These are phyloP conservation scores for Pyralis farinalis DNA, from an alignment of 2,888 invertebrate species.

Conservation along the genomic window DNA sequence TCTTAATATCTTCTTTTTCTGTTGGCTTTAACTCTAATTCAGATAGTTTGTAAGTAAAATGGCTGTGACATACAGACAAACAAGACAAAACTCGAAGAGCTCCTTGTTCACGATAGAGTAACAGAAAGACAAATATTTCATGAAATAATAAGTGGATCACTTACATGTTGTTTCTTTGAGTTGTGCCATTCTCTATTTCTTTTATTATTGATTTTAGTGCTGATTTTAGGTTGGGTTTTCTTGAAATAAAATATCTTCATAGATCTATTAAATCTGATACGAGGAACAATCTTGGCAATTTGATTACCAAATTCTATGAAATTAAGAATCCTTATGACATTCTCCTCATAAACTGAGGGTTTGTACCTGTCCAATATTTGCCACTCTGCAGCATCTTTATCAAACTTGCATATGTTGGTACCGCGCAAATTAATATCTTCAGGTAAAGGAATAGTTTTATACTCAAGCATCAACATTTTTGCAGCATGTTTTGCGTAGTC, in stretches of 20 bases:
- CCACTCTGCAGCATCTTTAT: conserved; percentile 88
- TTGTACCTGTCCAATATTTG: conserved; percentile 76
- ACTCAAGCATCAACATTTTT: conserved; percentile 80
- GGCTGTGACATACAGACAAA: no score
- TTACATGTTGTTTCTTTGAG: conserved; percentile 61
- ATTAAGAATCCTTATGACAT: conserved; percentile 87
- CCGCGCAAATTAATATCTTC: conserved; percentile 89
- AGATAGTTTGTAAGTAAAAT: no score
- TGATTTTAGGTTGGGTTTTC: conserved; percentile 50
- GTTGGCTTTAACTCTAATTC: no score
- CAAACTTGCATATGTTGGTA: conserved; percentile 84
- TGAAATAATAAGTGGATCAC: conserved; percentile 23
- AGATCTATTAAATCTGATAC: conserved; percentile 82
- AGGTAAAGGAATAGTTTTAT: conserved; percentile 84
- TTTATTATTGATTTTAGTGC: conserved; percentile 62
- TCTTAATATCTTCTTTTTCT: no score
- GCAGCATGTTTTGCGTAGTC: conserved; percentile 50
- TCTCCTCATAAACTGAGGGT: conserved; percentile 84
- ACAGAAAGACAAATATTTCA: no score
- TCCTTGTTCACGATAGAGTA: no score
- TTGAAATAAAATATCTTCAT: conserved; percentile 70
- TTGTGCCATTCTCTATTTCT: conserved; percentile 69
- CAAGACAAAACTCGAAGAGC: no score
- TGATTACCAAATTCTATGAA: conserved; percentile 91
- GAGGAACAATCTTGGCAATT: conserved; percentile 83